Conservation (phyloP, 2,113 vertebrate species). For the Raja brachyura region DNA sequence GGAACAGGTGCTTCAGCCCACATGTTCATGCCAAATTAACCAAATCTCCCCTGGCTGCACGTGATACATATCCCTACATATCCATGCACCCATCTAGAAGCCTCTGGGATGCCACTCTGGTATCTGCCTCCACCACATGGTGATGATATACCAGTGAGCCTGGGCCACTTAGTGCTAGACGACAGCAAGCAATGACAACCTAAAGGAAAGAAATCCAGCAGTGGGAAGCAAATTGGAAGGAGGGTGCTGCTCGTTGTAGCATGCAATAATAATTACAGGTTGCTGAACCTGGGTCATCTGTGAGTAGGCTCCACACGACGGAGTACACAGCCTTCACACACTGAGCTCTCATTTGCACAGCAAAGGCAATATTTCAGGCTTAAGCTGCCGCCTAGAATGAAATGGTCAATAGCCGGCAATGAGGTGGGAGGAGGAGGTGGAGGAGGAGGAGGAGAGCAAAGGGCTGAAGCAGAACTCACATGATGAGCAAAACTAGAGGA, state of each 20-base stretch:
- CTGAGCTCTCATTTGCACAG: neutral
- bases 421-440: neutral
- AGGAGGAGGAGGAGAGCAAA: neutral
- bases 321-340: neutral
- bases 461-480: neutral
- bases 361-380: neutral
- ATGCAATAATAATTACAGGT: neutral
- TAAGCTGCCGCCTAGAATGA: neutral
- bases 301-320: neutral
- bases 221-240: neutral
- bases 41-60: too few species aligned
- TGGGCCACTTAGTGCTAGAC: neutral
- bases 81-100: too few species aligned
- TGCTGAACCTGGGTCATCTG: neutral
- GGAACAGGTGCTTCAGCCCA: too few species aligned
- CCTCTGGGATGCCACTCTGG: too few species aligned
- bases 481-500: conserved; percentile 7
- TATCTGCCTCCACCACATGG: neutral
- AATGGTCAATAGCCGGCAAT: neutral
- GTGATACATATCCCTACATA: too few species aligned
- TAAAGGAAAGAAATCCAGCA: neutral
- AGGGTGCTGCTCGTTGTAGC: neutral
- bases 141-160: neutral
- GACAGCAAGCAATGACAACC: neutral
- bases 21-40: too few species aligned